Evolutionary conservation across 2,797 vertebrate genomes (phyloP), one percentile per base, ranked within the genome.

Genomic region (Numenius phaeopus): DNA sequence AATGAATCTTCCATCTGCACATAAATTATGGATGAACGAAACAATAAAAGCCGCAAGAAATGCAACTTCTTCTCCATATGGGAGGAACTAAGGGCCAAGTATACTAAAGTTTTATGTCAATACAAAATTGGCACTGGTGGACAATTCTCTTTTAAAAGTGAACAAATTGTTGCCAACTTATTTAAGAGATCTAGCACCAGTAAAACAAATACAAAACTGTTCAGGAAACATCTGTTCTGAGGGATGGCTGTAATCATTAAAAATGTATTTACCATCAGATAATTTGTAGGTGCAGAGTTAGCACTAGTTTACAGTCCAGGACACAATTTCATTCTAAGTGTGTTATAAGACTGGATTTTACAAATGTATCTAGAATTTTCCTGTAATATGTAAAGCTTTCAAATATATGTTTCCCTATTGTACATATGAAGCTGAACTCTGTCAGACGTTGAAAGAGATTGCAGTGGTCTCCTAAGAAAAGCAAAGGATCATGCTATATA

Each of bases 1-100:
- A 96, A 96, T 67, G 59, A 93, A 90, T 95, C 80, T 96, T 97
- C 92, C 55, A 86, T 96, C 66, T 94, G 72, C 67, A 94, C 71
- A 97, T 97, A 97, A 98, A 97, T 94, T 90, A 90, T 84, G 85
- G 93, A 95, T 96, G 64, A 97, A 95, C 90, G 73, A 95, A 97
- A 94, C 78, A 97, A 90, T 97, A 94, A 96, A 97, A 82, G 59
- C 27, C 34, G 5, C 64, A 87, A 97, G 94, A 94, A 82, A 96
- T 73, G 59, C 69, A 61, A 93, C n/a, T 94, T 97, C 54, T 69
- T 67, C 90, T 97, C 91, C 91, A 59, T 78, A 21, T 90, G 89
- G 96, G 84, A 90, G 87, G 93, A 90, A 90, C 85, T 85, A 81
- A 79, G 47, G 90, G 52, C 92, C 75, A 92, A 97, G 80, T 79